Evolutionary conservation across 2,113 vertebrate species (phyloP).

Genomic region (Daphoenositta chrysoptera): DNA sequence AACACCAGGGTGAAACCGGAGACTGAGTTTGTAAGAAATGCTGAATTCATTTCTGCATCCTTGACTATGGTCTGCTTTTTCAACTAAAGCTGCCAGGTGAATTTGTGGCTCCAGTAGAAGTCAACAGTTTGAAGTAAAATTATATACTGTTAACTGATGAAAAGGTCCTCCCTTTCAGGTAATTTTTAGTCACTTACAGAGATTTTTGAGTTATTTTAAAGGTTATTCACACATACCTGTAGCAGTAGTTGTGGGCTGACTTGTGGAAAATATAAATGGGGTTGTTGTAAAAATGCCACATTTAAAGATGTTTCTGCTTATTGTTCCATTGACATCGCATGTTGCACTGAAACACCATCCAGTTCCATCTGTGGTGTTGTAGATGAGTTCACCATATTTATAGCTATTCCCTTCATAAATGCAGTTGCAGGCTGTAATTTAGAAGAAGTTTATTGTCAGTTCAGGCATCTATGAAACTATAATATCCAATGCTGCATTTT

Average conservation of each 20-base stretch:
- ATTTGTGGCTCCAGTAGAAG: not conserved
- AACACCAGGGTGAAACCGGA: not conserved
- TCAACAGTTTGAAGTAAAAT: not conserved
- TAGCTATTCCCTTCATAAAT: conserved; percentile 68
- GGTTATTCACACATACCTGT: conserved; percentile 24
- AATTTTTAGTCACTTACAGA: not conserved
- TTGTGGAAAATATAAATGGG: not conserved
- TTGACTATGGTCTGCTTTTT: not conserved
- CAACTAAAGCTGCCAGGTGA: not conserved
- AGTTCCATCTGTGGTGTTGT: conserved; percentile 74
- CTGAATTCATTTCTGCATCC: not conserved
- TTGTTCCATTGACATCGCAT: conserved; percentile 66
- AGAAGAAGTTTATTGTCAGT: not conserved
- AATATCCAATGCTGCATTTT: not conserved
- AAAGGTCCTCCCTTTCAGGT: not conserved
- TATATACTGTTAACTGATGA: not conserved
- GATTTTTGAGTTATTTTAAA: not conserved
- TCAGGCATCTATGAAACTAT: not conserved
- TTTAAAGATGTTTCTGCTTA: conserved; percentile 43
- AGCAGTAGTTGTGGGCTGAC: not conserved
- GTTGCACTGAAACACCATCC: conserved; percentile 74
- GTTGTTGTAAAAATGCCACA: not conserved
- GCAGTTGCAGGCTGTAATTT: conserved; percentile 71
- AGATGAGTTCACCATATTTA: conserved; percentile 66
- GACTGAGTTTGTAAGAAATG: not conserved